Base-by-base conservation (phyloP, 2,888 invertebrate species). In the Drosophila limbata region DNA sequence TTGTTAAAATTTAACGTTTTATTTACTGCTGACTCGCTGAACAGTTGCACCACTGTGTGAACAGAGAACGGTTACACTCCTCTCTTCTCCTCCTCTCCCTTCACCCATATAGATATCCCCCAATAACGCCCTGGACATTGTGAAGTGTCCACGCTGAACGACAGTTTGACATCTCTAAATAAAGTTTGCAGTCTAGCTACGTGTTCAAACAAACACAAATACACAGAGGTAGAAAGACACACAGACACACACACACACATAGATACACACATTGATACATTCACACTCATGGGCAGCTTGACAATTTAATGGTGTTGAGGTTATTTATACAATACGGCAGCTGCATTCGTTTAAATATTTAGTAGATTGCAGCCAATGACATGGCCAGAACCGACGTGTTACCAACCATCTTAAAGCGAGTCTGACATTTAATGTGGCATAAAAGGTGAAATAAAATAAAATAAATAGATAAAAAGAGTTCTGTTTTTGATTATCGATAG, bases 1-100 rank as follows among this genome's bases (percentile, higher is more conserved):
- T 85, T 86, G 85, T 88, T 84, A 86, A 85, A 88, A 84, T 88
- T 88, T 84, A 88, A 88, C 81, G 81, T 77, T 84, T 84, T 85
- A 85, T 88, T 84, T 85, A 79, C 79, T 81, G 77, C 68, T 64
- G 83, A 86, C 84, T 75, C 66, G 71, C 47, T 63, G 61, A 59
- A 42, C 37, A 35, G 44, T 33, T 50, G 64, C 40, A 45, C 52
- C 15, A 72, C 17, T 25, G 33, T 10, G 44, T 10, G 28, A 15
- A 25, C 19, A 47, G 28, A 25, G 42, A 17, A 53, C 40, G 53
- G 9, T 17, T 40, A n/a, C n/a, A n/a, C 28, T 48, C 21, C 39
- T 33, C 19, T 9, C 21, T 6, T 25, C 25, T 5, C 25, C 10
- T 13, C 5, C 10, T 8, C 42, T 13, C 28, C n/a, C 19, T 8